Conservation (phyloP, 2,113 vertebrate species). For the Lanius collurio region DNA sequence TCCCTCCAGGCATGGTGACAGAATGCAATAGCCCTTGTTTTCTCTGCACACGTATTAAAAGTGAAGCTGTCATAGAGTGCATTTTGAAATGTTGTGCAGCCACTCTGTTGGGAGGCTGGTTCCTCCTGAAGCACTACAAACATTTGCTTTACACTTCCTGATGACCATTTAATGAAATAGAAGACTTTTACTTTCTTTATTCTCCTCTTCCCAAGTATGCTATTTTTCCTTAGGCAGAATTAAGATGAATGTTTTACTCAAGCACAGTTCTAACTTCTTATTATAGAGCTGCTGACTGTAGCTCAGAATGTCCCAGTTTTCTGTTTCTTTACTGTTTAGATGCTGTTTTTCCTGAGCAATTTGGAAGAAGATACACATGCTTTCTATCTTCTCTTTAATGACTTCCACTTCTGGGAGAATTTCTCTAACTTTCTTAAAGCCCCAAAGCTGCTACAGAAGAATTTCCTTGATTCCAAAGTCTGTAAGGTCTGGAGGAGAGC, state of each 20-base stretch:
- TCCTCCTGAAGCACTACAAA: neutral
- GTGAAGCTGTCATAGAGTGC: neutral
- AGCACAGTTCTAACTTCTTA: neutral
- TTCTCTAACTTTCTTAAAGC: neutral
- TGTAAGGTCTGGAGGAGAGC: neutral
- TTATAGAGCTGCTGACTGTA: neutral
- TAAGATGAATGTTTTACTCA: neutral
- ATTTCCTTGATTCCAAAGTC: neutral
- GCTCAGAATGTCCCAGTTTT: neutral
- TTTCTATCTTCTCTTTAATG: neutral
- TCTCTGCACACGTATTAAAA: neutral
- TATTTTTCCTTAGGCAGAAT: neutral
- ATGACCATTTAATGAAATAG: conserved; percentile 27
- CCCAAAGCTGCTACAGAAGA: neutral
- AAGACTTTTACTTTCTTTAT: neutral
- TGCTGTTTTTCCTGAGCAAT: neutral
- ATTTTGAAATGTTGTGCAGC: neutral
- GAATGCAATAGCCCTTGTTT: neutral
- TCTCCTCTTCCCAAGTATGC: neutral
- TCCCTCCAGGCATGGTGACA: neutral
- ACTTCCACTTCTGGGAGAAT: neutral
- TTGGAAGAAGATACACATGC: neutral
- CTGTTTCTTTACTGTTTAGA: neutral
- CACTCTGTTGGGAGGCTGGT: neutral
- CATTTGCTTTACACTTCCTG: conserved; percentile 15